Conservation (phyloP, 2,113 vertebrate genomes). For the Nibea coibor region DNA sequence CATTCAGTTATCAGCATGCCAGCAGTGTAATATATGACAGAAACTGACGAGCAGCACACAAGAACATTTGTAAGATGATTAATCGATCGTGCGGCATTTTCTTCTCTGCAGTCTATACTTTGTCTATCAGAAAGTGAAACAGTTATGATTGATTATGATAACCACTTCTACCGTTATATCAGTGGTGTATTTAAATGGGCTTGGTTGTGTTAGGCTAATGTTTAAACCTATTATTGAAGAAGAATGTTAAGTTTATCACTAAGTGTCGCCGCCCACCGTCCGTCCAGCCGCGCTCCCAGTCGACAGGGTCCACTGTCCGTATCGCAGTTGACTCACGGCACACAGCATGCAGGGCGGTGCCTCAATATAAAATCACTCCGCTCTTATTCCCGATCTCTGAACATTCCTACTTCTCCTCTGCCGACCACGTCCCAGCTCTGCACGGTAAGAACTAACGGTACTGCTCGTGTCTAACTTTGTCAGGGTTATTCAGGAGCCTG, state of each 20-base stretch:
- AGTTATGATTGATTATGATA: not conserved
- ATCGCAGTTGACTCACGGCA: conserved; percentile 38
- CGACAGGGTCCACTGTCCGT: not conserved
- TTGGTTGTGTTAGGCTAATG: too few relatives aligned
- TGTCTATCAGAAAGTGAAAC: not conserved
- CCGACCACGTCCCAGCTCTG: conserved; percentile 3
- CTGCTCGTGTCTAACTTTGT: not conserved
- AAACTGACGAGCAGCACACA: not conserved
- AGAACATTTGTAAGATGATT: not conserved
- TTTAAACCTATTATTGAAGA: not conserved
- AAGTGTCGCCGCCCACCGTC: not conserved
- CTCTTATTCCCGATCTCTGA: conserved; percentile 37
- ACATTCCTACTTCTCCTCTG: conserved; percentile 27
- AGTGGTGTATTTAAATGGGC: too few relatives aligned
- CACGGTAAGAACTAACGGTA: conserved; percentile 67
- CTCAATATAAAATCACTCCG: conserved; percentile 66
- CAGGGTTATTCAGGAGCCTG: not conserved
- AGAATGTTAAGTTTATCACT: not conserved
- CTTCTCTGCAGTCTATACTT: not conserved
- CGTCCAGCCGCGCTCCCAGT: not conserved
- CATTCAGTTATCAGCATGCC: not conserved
- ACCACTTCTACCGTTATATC: not conserved
- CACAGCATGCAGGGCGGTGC: conserved; percentile 65
- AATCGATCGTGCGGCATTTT: not conserved
- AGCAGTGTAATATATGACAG: too few relatives aligned